Evolutionary conservation across 1,140 invertebrate genomes (phyloP), one percentile per base, ranked within the genome.

Genomic region (Conus betulinus): DNA sequence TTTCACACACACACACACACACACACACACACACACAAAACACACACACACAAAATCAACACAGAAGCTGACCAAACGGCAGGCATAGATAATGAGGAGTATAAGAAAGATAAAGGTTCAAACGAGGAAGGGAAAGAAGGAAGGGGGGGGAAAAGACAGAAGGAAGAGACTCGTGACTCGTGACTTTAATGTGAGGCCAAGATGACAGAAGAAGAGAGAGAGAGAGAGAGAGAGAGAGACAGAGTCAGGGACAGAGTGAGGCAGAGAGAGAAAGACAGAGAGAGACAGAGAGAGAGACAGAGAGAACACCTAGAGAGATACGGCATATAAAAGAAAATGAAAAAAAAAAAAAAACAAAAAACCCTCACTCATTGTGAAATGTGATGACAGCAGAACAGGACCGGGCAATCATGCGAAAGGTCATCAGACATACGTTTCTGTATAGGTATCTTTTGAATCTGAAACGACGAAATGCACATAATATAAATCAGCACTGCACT

Each of bases 391-490:
- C 91, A 82, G 94, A 94, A 89, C 90, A 92, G 17, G 93, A 92
- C 89, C 94, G 90, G 57, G 91, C 90, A 39, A 94, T 85, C 63
- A 94, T 92, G 84, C 94, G 88, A 79, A 93, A 92, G 71, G 92
- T 90, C 92, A 93, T 93, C 67, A 94, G 76, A 78, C 86, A 93
- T 13, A 90, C 90, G 83, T 89, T 91, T 53, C 89, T 89, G 87
- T 94, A 93, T 63, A 94, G 88, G 71, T 76, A 78, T 83, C 91
- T 91, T 85, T 94, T 94, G 51, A 91, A 90, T 23, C 93, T 94
- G 90, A 83, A 93, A 71, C 23, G 13, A 23, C 67, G 1, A 20
- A 23, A 71, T 71, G 67, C 11, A 71, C 11, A 71, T 71, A 10
- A 71, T 4, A 63, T 13, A 23, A 71, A 71, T 71, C 15, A 71